Evolutionary conservation across 2,888 invertebrate genomes (phyloP).

Genomic region (Drosophila percnosoma): DNA sequence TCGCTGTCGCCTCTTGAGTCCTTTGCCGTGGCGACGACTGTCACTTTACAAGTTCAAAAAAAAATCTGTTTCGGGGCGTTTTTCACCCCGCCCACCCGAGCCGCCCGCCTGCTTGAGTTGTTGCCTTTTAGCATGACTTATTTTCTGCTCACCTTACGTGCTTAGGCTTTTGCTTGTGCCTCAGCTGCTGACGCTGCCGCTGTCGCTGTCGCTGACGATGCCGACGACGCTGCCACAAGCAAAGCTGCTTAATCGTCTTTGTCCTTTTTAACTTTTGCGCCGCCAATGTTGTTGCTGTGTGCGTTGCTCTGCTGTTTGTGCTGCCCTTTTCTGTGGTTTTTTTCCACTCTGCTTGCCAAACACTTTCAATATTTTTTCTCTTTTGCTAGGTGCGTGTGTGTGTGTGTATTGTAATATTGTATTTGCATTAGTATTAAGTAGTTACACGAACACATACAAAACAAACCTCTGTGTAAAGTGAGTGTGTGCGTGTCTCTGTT

Average conservation of each 20-base stretch:
- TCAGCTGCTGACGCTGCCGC: constrained; percentile 13
- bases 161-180: constrained; percentile 25
- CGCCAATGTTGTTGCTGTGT: constrained; percentile 66
- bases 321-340: constrained; percentile 40
- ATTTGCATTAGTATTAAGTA: constrained; percentile 62
- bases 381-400: constrained; percentile 39
- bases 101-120: constrained; percentile 20
- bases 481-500: constrained; percentile 5
- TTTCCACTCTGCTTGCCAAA: constrained; percentile 48
- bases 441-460: constrained; percentile 35
- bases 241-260: constrained; percentile 75
- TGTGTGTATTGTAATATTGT: constrained; percentile 50
- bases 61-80: constrained; percentile 75
- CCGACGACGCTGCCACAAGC: constrained; percentile 32
- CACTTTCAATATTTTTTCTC: constrained; percentile 45
- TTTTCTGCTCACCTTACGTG: constrained; percentile 72
- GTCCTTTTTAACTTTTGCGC: constrained; percentile 79
- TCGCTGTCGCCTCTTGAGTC: constrained; percentile 43
- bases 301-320: not conserved
- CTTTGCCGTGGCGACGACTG: constrained; percentile 65
- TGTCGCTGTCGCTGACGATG: constrained; percentile 11
- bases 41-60: constrained; percentile 72
- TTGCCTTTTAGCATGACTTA: constrained; percentile 73
- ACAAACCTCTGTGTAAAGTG: constrained; percentile 6
- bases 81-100: constrained; percentile 19